Percentiles rank a stretch among this genome's conserved stretches.
Conservation (phyloP, 2,888 invertebrate species). For the Cylindroiulus punctatus region DNA sequence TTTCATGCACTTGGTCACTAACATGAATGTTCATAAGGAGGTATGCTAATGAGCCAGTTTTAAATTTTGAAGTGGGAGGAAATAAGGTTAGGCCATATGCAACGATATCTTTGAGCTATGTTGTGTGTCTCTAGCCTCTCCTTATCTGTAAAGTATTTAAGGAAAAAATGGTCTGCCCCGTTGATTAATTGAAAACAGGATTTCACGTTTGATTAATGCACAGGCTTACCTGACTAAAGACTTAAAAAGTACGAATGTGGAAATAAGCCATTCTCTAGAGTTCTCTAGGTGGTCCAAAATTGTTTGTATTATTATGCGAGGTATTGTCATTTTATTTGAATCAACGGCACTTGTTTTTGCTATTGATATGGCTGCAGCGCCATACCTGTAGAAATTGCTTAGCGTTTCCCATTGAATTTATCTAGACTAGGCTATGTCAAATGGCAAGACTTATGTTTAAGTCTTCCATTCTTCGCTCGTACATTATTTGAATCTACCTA, state of each 20-base stretch:
- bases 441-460: constrained; percentile 32
- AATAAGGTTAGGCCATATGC: constrained; percentile 17
- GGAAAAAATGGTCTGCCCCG: constrained; percentile 27
- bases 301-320: neutral
- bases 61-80: neutral
- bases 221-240: constrained; percentile 34
- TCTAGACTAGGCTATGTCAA: constrained; percentile 43
- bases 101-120: neutral
- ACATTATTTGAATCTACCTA: neutral
- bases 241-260: constrained; percentile 36
- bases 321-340: constrained; percentile 24
- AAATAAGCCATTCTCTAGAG: constrained; percentile 36
- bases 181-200: constrained; percentile 40
- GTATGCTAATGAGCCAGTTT: neutral
- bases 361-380: constrained; percentile 21
- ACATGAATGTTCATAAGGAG: neutral
- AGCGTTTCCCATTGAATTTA: constrained; percentile 7
- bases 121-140: constrained; percentile 22
- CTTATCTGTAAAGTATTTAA: constrained; percentile 36
- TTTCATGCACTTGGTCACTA: neutral
- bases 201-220: constrained; percentile 28
- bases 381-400: constrained; percentile 21
- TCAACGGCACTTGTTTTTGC: neutral
- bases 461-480: neutral
- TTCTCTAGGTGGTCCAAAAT: constrained; percentile 42